Evolutionary conservation across 1,140 invertebrate species (phyloP).

Genomic region (Drosophila kikkawai): DNA sequence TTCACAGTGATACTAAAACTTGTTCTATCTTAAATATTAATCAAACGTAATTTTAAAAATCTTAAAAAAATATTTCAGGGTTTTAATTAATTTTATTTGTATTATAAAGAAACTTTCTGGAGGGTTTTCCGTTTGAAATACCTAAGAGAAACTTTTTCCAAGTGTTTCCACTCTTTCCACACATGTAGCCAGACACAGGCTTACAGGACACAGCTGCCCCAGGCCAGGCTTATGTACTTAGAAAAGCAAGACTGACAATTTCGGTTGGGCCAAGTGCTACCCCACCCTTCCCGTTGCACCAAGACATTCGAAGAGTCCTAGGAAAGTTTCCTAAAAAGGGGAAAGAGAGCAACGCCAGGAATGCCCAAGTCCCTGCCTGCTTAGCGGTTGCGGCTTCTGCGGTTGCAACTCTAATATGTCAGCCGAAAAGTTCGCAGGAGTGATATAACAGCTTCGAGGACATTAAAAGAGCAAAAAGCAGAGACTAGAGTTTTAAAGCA

Average conservation of each 20-base stretch:
- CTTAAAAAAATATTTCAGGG: not conserved
- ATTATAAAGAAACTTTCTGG: not conserved
- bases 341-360: not conserved
- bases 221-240: conserved; percentile 74
- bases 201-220: conserved; percentile 60
- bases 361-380: conserved; percentile 47
- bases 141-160: not conserved
- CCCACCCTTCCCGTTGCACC: conserved; percentile 40
- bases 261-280: conserved; percentile 52
- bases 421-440: conserved; percentile 63
- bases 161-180: conserved; percentile 15
- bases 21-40: no score
- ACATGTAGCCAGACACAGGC: conserved; percentile 21
- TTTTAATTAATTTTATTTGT: not conserved
- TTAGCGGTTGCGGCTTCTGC: conserved; percentile 68
- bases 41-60: not conserved
- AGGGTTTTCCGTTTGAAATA: not conserved
- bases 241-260: conserved; percentile 71
- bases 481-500: not conserved
- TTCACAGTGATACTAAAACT: not conserved
- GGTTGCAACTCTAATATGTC: conserved; percentile 75
- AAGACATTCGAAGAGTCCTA: conserved; percentile 28
- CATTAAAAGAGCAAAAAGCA: conserved; percentile 40
- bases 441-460: conserved; percentile 67
- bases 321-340: not conserved